Conservation (phyloP, 2,888 invertebrate genomes). For the Lasioglossum vierecki region DNA sequence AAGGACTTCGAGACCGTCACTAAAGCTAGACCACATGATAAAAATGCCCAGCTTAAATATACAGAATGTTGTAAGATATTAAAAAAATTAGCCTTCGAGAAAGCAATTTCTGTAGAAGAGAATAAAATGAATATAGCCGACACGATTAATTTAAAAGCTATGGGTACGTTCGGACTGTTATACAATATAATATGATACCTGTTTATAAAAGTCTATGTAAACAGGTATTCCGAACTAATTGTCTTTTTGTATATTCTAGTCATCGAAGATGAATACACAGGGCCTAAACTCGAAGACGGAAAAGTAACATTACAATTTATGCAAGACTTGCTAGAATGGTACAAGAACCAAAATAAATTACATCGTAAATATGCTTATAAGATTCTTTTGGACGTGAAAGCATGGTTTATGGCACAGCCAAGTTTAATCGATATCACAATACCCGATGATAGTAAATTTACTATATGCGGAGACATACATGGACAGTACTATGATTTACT, state of each 20-base stretch:
- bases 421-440: slow-evolving; percentile 96
- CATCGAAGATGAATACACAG: slow-evolving; percentile 97
- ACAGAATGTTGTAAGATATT: slow-evolving; percentile 98
- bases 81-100: slow-evolving; percentile 97
- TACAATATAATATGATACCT: not conserved
- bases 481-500: slow-evolving; percentile 99
- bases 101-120: slow-evolving; percentile 97
- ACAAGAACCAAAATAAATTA: slow-evolving; percentile 95
- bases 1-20: slow-evolving; percentile 98
- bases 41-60: slow-evolving; percentile 96
- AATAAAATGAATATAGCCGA: slow-evolving; percentile 94
- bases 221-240: not conserved
- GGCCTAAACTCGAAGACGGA: slow-evolving; percentile 94
- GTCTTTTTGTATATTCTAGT: slow-evolving; percentile 85
- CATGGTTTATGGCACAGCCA: slow-evolving; percentile 92
- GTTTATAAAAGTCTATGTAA: not conserved
- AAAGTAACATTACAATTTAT: slow-evolving; percentile 96
- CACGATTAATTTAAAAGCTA: slow-evolving; percentile 94
- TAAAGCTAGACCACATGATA: slow-evolving; percentile 96
- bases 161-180: slow-evolving; percentile 87
- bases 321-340: slow-evolving; percentile 94
- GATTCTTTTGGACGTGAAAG: slow-evolving; percentile 96
- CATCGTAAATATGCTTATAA: slow-evolving; percentile 99
- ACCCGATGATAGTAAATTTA: slow-evolving; percentile 95
- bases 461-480: slow-evolving; percentile 99